Percentiles rank a stretch among this genome's conserved stretches.
Evolutionary conservation across 2,888 invertebrate species (phyloP).

Genomic region (Ephialtes manifestator): DNA sequence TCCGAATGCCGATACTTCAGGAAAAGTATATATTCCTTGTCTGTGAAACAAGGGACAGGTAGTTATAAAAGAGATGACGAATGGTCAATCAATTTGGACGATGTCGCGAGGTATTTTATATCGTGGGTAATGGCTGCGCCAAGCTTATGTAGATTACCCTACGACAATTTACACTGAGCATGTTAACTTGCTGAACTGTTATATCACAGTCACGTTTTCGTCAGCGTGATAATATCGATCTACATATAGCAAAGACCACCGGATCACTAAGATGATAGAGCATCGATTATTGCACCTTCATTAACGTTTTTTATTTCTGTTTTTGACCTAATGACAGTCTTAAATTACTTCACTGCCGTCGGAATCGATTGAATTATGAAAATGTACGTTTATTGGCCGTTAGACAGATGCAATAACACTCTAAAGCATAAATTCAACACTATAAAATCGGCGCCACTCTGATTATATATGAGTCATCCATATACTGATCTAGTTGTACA

Average conservation of each 20-base stretch:
- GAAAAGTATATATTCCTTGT: background rate
- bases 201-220: conserved; percentile 50
- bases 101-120: background rate
- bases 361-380: background rate
- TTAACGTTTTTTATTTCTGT: background rate
- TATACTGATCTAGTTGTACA: no score
- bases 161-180: background rate
- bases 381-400: background rate
- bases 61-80: background rate
- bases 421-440: background rate
- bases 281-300: conserved; percentile 25
- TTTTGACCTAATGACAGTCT: background rate
- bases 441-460: no score
- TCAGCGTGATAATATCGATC: conserved; percentile 48
- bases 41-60: background rate
- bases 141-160: background rate
- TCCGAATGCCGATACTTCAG: conserved; percentile 32
- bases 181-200: conserved; percentile 7
- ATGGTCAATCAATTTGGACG: background rate
- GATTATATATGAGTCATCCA: no score
- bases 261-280: conserved; percentile 26
- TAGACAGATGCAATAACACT: background rate
- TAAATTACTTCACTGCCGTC: background rate
- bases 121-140: background rate
- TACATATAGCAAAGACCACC: conserved; percentile 19